Conservation (phyloP, 2,113 vertebrate species). For the Asarcornis scutulata region DNA sequence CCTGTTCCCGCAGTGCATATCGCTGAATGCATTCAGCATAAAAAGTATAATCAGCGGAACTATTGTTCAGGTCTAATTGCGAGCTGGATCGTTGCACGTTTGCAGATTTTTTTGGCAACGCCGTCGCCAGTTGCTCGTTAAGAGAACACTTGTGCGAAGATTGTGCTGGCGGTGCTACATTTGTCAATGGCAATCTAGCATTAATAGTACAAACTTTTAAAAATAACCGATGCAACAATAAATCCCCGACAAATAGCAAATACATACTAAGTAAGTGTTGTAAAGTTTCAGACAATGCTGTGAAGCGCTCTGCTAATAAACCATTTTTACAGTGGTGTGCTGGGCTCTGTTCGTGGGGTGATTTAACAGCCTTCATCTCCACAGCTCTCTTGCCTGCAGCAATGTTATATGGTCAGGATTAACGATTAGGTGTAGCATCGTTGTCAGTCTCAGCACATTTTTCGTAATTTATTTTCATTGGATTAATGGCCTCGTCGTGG, state of each 20-base stretch:
- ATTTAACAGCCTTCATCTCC: constrained; percentile 77
- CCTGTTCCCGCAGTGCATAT: not conserved
- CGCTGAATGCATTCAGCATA: not conserved
- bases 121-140: not conserved
- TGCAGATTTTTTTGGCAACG: not conserved
- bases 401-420: constrained; percentile 73
- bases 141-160: not conserved
- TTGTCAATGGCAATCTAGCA: not conserved
- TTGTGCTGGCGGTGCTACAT: not conserved
- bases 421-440: constrained; percentile 62
- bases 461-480: constrained; percentile 73
- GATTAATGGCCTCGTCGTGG: constrained; percentile 70
- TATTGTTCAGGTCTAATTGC: not conserved
- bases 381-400: constrained; percentile 28
- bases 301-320: constrained; percentile 78
- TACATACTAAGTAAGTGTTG: constrained; percentile 36
- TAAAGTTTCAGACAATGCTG: constrained; percentile 68
- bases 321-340: constrained; percentile 73
- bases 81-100: not conserved
- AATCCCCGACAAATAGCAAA: not conserved
- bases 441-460: constrained; percentile 60
- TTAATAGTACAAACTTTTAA: not conserved
- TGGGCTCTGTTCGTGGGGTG: constrained; percentile 65
- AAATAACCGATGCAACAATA: not conserved
- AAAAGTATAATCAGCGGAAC: not conserved